These are phyloP conservation scores for Oreochromis grahami DNA, from an alignment of 2,797 vertebrate species.

Conservation along the genomic window DNA sequence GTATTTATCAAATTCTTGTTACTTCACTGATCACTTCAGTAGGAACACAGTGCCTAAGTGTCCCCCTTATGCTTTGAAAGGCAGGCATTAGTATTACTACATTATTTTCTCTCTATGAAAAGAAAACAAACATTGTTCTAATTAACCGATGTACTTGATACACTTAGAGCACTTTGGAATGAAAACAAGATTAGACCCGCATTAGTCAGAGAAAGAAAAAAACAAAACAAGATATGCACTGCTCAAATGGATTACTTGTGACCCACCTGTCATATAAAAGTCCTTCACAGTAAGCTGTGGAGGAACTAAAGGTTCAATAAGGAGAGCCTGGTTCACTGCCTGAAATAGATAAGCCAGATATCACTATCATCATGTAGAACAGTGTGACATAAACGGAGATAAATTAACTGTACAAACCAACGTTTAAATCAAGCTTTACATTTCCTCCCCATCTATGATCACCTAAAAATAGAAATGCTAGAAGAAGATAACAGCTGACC, in stretches of 20 bases:
- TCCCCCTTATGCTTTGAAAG: background rate
- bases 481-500: slow-evolving; percentile 66
- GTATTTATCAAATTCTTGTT: background rate
- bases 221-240: background rate
- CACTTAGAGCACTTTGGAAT: background rate
- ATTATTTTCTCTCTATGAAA: background rate
- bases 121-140: background rate
- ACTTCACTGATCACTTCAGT: background rate
- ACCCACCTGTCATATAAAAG: slow-evolving; percentile 91
- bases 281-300: slow-evolving; percentile 88
- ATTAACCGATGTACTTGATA: background rate
- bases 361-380: background rate
- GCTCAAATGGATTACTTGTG: background rate
- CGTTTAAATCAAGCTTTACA: background rate
- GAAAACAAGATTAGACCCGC: background rate
- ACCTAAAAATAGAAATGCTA: background rate
- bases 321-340: slow-evolving; percentile 81
- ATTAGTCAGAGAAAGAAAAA: background rate
- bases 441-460: background rate
- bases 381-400: background rate
- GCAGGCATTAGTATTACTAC: background rate
- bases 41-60: background rate
- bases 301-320: slow-evolving; percentile 81
- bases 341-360: slow-evolving; percentile 56
- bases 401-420: background rate